These are phyloP conservation scores for Andricus quercusramuli DNA, from an alignment of 2,888 invertebrate species.

Conservation along the genomic window DNA sequence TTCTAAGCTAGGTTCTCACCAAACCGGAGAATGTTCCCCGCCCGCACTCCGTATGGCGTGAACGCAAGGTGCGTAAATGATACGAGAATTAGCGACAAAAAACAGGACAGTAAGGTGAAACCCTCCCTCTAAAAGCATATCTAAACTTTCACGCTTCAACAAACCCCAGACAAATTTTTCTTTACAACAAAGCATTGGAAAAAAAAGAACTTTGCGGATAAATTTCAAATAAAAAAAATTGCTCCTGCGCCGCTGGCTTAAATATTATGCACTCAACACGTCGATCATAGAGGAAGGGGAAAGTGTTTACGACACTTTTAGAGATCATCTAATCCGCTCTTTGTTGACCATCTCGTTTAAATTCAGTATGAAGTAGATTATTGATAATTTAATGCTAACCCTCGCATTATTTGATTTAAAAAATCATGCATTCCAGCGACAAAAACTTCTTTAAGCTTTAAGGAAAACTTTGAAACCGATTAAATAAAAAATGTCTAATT, in stretches of 20 bases:
- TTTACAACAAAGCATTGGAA: not conserved
- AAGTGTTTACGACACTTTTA: conserved; percentile 13
- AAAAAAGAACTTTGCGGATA: not conserved
- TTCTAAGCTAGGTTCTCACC: conserved; percentile 49
- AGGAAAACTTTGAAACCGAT: not conserved
- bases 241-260: not conserved
- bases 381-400: not conserved
- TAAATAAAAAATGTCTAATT: not conserved
- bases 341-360: not conserved
- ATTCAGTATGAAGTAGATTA: conserved; percentile 2
- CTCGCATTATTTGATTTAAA: not conserved
- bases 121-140: not conserved
- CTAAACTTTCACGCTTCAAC: not conserved
- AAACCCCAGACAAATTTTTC: not conserved
- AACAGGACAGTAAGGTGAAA: conserved; percentile 18
- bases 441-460: not conserved
- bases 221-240: not conserved
- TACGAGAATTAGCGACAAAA: conserved; percentile 32
- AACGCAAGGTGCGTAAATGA: conserved; percentile 38
- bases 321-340: conserved; percentile 18
- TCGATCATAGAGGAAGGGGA: not conserved
- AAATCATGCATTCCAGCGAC: not conserved
- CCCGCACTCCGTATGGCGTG: conserved; percentile 39
- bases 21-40: conserved; percentile 51
- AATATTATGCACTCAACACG: not conserved